phyloP scores from a whole-genome alignment of 2,888 invertebrate species.

The Sipha maydis region DNA sequence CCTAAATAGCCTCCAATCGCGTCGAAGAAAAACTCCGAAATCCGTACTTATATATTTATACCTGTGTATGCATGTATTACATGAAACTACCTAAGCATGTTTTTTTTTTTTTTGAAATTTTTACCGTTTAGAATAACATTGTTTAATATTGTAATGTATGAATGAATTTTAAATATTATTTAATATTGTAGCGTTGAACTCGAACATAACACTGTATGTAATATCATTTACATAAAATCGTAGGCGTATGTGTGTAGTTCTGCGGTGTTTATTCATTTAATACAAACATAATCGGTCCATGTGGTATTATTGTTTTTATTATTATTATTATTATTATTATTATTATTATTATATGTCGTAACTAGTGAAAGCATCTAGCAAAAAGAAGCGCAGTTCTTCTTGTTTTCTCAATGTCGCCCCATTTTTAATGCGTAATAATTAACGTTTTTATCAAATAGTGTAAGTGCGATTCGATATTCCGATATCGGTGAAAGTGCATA shows the following conservation, averaged over 20 bases:
- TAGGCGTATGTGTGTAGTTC: too few relatives aligned
- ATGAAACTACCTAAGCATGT: too few relatives aligned
- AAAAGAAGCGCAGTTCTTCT: conserved; percentile 25
- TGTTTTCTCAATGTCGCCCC: conserved; percentile 19
- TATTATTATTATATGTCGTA: neutral
- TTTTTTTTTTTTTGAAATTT: neutral
- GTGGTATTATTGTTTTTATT: neutral
- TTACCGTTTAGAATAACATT: too few relatives aligned
- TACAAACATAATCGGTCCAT: neutral
- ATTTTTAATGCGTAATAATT: conserved; percentile 1
- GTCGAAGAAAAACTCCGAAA: neutral
- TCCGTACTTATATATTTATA: neutral
- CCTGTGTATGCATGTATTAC: neutral
- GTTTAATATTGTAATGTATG: too few relatives aligned
- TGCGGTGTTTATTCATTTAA: neutral
- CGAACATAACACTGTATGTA: too few relatives aligned
- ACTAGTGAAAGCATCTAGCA: conserved; percentile 25
- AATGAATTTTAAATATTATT: too few relatives aligned
- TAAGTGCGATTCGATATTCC: neutral
- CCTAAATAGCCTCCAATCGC: neutral
- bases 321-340: too few relatives aligned
- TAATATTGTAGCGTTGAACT: too few relatives aligned
- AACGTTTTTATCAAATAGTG: neutral
- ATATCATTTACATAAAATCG: neutral
- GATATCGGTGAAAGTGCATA: conserved; percentile 31